These are phyloP conservation scores for Platyrinchus mystaceus DNA, from an alignment of 2,797 vertebrate species.

Conservation along the genomic window DNA sequence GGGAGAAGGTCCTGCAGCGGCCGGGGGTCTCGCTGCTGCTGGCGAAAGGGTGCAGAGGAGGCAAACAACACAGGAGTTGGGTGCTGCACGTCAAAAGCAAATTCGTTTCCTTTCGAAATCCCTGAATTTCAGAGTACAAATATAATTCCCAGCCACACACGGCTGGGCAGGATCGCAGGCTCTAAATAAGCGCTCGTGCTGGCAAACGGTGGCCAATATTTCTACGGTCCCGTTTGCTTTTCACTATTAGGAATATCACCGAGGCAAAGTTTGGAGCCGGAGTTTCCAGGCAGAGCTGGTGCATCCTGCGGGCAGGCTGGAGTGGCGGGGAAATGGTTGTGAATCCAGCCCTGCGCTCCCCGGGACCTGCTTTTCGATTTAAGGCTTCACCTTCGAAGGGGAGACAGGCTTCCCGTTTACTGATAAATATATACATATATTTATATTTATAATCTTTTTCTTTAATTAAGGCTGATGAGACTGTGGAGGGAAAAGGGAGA, in stretches of 20 bases:
- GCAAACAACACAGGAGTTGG: not conserved
- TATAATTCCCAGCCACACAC: fast-evolving
- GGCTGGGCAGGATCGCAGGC: not conserved
- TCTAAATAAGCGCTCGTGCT: not conserved
- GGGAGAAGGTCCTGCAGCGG: not conserved
- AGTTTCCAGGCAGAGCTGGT: not conserved
- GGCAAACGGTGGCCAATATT: fast-evolving
- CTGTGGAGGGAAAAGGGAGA: not conserved
- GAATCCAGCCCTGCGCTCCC: not conserved
- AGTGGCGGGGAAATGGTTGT: not conserved
- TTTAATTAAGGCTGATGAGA: not conserved
- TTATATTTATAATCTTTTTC: not conserved
- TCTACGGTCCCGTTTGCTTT: not conserved
- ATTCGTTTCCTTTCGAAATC: not conserved
- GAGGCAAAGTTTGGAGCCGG: not conserved
- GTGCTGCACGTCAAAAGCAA: not conserved
- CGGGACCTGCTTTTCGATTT: fast-evolving
- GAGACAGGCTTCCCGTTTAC: not conserved
- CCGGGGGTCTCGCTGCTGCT: not conserved
- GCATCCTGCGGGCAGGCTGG: not conserved
- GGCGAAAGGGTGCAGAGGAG: not conserved
- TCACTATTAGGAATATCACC: fast-evolving
- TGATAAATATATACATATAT: not conserved
- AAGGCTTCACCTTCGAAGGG: not conserved
- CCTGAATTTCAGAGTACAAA: not conserved